phyloP scores from a whole-genome alignment of 2,113 vertebrate genomes.

The Onychorhynchus coronatus region DNA sequence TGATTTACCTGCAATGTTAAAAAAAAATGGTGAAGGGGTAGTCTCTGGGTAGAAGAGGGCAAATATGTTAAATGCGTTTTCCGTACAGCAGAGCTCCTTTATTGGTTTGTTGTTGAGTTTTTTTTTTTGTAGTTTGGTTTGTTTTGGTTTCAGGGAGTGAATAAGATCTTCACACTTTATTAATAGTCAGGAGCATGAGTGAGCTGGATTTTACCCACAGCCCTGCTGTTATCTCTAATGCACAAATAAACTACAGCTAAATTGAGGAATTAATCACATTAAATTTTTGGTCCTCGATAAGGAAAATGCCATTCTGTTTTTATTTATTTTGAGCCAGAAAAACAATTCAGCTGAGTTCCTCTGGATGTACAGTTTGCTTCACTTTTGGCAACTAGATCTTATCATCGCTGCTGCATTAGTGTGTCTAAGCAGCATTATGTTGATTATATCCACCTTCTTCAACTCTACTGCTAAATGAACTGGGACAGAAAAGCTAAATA shows the following conservation, averaged over 20 bases:
- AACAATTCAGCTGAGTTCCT: conserved; percentile 36
- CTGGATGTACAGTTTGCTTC: conserved; percentile 17
- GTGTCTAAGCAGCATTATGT: neutral
- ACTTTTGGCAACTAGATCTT: neutral
- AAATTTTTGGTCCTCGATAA: conserved; percentile 39
- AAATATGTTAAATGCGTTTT: neutral
- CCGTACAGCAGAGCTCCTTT: neutral
- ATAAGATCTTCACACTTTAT: neutral
- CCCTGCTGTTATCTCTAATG: conserved; percentile 29
- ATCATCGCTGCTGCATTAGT: neutral
- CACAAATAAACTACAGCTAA: conserved; percentile 39
- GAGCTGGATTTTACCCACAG: conserved; percentile 9
- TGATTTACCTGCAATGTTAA: neutral
- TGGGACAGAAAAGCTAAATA: conserved; percentile 34
- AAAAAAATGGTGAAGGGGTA: neutral
- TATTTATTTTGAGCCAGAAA: conserved; percentile 46
- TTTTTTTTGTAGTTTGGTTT: neutral
- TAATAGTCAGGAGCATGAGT: neutral
- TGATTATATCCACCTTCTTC: neutral
- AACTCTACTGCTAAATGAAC: conserved; percentile 21
- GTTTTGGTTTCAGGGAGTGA: conserved; percentile 2
- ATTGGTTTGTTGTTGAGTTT: neutral
- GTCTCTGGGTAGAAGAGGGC: neutral
- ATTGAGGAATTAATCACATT: conserved; percentile 59
- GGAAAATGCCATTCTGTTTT: conserved; percentile 12